Evolutionary conservation across 2,888 invertebrate species (phyloP).

Genomic region (Dynastes grantii): DNA sequence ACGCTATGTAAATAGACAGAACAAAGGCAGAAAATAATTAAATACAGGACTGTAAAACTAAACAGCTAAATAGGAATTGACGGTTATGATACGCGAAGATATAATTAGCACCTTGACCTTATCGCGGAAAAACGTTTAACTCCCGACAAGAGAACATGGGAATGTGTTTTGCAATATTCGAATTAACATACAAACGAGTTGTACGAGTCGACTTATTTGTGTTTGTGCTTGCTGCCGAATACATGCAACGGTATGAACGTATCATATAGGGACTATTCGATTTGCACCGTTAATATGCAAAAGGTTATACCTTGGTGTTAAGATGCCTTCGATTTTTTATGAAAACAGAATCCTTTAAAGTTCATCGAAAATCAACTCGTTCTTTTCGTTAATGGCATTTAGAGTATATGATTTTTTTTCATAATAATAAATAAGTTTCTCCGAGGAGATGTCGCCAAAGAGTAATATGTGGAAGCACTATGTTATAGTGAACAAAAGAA

Average conservation of each 20-base stretch:
- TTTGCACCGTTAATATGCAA: too few species aligned
- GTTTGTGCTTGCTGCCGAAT: conserved; percentile 35
- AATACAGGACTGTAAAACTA: conserved; percentile 8
- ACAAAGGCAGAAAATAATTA: conserved; percentile 32
- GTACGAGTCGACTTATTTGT: conserved; percentile 33
- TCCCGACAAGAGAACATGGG: conserved; percentile 32
- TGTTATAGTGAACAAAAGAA: too few species aligned
- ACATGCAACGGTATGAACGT: neutral
- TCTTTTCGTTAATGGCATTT: too few species aligned
- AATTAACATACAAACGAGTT: conserved; percentile 45
- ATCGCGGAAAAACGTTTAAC: conserved; percentile 28
- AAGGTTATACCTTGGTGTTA: too few species aligned
- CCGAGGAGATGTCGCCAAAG: too few species aligned
- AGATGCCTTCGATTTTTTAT: too few species aligned
- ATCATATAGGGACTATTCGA: neutral
- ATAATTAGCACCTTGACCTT: conserved; percentile 48
- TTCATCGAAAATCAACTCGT: too few species aligned
- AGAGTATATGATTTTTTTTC: too few species aligned
- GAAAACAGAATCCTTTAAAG: too few species aligned
- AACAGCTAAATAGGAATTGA: conserved; percentile 24
- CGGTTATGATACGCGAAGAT: conserved; percentile 32
- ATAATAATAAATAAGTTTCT: too few species aligned
- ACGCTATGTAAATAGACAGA: neutral
- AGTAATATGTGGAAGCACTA: too few species aligned
- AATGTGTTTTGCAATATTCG: conserved; percentile 44